These are phyloP conservation scores for Vesta saturnalis DNA, from an alignment of 2,888 invertebrate species.

Conservation along the genomic window DNA sequence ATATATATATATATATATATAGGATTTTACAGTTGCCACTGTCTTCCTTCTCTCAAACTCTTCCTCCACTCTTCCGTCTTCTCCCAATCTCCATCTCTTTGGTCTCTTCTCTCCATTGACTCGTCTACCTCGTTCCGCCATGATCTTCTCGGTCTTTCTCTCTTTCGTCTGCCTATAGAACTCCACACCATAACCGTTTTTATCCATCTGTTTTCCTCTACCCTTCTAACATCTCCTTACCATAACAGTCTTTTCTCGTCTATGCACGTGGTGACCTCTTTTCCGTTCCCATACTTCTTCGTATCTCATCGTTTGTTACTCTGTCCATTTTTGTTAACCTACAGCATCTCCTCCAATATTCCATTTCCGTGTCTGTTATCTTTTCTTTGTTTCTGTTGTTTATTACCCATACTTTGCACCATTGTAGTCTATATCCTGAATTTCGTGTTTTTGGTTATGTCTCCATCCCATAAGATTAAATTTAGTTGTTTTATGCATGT, in stretches of 20 bases:
- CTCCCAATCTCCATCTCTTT: neutral
- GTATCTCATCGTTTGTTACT: constrained; percentile 12
- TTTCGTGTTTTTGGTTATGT: neutral
- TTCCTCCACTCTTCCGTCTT: neutral
- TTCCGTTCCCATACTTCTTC: neutral
- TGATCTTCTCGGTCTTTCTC: neutral
- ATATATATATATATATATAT: no score
- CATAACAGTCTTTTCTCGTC: neutral
- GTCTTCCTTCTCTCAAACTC: neutral
- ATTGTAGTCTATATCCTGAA: neutral
- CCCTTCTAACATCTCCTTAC: neutral
- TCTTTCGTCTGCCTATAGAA: neutral
- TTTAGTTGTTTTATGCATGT: neutral
- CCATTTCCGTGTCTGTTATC: neutral
- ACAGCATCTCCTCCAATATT: neutral
- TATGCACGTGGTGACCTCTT: neutral
- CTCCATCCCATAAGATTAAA: neutral
- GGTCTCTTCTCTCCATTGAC: neutral
- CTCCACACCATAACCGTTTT: neutral
- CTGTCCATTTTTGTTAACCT: neutral
- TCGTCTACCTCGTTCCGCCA: neutral
- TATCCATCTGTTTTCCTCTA: neutral
- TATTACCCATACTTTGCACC: neutral
- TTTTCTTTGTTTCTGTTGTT: constrained; percentile 6
- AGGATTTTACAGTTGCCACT: neutral